Conservation (phyloP, 2,797 vertebrate species). For the Etheostoma perlongum region DNA sequence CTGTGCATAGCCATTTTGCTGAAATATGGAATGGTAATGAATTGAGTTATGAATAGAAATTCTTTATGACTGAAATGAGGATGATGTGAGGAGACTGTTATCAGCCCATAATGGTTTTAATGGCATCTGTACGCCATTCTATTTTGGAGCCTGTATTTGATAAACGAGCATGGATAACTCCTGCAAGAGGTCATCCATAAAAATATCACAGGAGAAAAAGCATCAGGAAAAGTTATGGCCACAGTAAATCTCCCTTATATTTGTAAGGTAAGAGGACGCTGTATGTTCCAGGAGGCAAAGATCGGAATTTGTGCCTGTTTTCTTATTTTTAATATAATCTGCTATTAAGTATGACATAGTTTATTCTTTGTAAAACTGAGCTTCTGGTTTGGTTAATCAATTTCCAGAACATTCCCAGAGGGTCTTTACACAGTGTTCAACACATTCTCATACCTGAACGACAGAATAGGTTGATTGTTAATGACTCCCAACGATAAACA, state of each 20-base stretch:
- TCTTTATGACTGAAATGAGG: constrained; percentile 73
- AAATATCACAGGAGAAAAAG: constrained; percentile 70
- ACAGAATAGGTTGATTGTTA: too few species aligned
- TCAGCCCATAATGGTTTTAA: constrained; percentile 79
- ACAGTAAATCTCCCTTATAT: constrained; percentile 72
- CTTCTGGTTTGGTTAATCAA: neutral
- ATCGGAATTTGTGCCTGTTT: neutral
- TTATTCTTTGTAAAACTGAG: neutral
- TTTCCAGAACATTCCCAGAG: neutral
- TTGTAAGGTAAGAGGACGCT: constrained; percentile 6
- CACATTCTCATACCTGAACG: too few species aligned
- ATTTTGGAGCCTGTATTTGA: constrained; percentile 63
- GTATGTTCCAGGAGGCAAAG: neutral
- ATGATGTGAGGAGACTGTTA: constrained; percentile 74
- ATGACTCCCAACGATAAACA: too few species aligned
- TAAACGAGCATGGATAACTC: constrained; percentile 69
- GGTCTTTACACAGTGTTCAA: too few species aligned
- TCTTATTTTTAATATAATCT: neutral
- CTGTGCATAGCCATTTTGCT: neutral
- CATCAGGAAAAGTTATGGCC: constrained; percentile 67
- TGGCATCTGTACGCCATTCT: constrained; percentile 66
- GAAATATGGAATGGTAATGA: constrained; percentile 65
- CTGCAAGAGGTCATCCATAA: constrained; percentile 73
- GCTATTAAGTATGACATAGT: neutral
- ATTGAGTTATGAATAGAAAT: constrained; percentile 58